Evolutionary conservation across 2,888 invertebrate species (phyloP).

Genomic region (Eupithecia dodoneata): DNA sequence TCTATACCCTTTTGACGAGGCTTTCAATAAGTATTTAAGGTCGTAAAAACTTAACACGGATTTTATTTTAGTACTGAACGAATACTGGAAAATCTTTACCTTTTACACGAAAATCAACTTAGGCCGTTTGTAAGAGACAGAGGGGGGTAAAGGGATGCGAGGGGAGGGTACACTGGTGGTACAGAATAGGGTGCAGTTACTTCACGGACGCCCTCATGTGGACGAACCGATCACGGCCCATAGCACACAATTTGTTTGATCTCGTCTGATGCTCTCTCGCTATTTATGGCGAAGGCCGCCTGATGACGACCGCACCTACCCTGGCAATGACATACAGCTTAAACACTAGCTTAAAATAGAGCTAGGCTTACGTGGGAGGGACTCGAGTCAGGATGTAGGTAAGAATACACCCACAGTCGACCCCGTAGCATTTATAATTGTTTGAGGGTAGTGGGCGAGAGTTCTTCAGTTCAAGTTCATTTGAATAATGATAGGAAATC

Average conservation of each 20-base stretch:
- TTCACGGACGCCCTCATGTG: constrained; percentile 73
- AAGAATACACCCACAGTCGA: constrained; percentile 15
- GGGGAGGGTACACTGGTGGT: constrained; percentile 20
- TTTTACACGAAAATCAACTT: constrained; percentile 36
- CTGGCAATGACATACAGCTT: constrained; percentile 53
- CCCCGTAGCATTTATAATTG: neutral
- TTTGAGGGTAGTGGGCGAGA: neutral
- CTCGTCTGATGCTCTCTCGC: constrained; percentile 73
- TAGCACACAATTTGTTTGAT: constrained; percentile 82
- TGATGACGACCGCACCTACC: constrained; percentile 58
- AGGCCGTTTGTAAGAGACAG: constrained; percentile 25
- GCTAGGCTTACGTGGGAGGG: constrained; percentile 24
- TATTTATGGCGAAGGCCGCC: constrained; percentile 79
- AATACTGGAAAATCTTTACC: constrained; percentile 7
- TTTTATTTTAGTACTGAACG: constrained; percentile 21
- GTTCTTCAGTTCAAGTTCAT: constrained; percentile 6
- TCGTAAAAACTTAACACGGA: constrained; percentile 26
- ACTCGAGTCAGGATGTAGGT: constrained; percentile 15
- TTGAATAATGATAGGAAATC: constrained; percentile 8
- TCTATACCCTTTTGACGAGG: neutral
- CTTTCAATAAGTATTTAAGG: constrained; percentile 7
- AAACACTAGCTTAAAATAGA: constrained; percentile 36
- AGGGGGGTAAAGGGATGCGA: constrained; percentile 20
- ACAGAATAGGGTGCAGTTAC: constrained; percentile 24
- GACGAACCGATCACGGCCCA: constrained; percentile 76